These are phyloP conservation scores for Dicroscelio sp. DNA, from an alignment of 2,888 invertebrate genomes.

Conservation along the genomic window DNA sequence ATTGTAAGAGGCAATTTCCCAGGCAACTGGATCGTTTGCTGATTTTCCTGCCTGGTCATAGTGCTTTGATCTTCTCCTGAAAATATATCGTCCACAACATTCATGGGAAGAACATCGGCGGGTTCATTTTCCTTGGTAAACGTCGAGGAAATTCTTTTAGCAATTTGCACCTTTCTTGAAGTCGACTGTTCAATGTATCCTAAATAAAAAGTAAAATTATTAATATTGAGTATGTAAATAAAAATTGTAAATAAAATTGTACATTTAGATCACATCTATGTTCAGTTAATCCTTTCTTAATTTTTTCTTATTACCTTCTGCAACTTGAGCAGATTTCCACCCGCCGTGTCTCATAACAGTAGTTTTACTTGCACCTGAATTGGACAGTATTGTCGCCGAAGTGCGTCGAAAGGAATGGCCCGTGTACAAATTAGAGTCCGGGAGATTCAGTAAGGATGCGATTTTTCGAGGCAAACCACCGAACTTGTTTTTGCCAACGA, in stretches of 20 bases:
- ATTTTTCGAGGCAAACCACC: neutral
- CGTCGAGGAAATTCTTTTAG: slow-evolving; percentile 9
- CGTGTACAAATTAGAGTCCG: neutral
- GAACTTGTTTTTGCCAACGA: slow-evolving; percentile 5
- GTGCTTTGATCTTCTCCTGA: neutral
- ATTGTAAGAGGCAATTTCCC: slow-evolving; percentile 7
- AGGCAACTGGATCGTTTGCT: slow-evolving; percentile 10
- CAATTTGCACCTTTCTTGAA: slow-evolving; percentile 13
- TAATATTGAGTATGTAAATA: slow-evolving; percentile 31
- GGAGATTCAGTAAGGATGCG: neutral
- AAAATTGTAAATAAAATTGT: too few relatives aligned
- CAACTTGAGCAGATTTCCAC: slow-evolving; percentile 63
- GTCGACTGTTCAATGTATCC: slow-evolving; percentile 41
- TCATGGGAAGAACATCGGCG: neutral
- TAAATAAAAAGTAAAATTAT: slow-evolving; percentile 6
- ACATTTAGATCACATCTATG: too few relatives aligned
- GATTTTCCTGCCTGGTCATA: neutral
- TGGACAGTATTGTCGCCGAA: slow-evolving; percentile 51
- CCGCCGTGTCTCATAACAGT: slow-evolving; percentile 68
- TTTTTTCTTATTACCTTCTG: slow-evolving; percentile 51
- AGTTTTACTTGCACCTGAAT: slow-evolving; percentile 74
- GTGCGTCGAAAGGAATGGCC: neutral
- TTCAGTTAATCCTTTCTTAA: too few relatives aligned
- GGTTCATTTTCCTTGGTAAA: neutral
- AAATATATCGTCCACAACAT: neutral